Percentiles rank a stretch among this genome's conserved stretches.
These are phyloP conservation scores for Drosophila nigritarsus DNA, from an alignment of 2,888 invertebrate species.

Conservation along the genomic window DNA sequence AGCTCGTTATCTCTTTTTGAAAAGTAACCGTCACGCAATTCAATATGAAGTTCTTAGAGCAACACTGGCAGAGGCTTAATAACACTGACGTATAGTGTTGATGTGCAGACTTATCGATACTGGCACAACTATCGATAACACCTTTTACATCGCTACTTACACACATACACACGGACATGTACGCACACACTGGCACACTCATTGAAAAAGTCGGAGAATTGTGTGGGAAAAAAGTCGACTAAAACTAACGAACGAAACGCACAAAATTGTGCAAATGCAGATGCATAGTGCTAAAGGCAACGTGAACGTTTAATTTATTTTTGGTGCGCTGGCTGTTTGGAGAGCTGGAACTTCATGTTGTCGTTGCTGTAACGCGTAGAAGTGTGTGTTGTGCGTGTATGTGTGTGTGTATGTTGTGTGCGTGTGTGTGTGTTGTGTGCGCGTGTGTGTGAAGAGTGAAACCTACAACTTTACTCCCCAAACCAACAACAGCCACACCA, in stretches of 20 bases:
- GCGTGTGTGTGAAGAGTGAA: slow-evolving; percentile 70
- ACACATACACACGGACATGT: slow-evolving; percentile 42
- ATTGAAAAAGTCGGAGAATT: slow-evolving; percentile 75
- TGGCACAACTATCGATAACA: slow-evolving; percentile 25
- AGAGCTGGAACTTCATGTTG: slow-evolving; percentile 53
- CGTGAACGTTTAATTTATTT: slow-evolving; percentile 55
- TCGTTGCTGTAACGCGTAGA: slow-evolving; percentile 53
- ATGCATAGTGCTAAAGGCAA: slow-evolving; percentile 52
- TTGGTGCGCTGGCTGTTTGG: slow-evolving; percentile 53
- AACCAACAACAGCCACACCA: slow-evolving; percentile 66
- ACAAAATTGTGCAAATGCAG: slow-evolving; percentile 64
- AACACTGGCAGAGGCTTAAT: slow-evolving; percentile 12
- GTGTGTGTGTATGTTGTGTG: slow-evolving; percentile 18
- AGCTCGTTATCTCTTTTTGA: slow-evolving; percentile 25
- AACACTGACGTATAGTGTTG: slow-evolving; percentile 27
- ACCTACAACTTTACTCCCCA: slow-evolving; percentile 75
- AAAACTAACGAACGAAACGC: slow-evolving; percentile 57
- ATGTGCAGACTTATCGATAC: slow-evolving; percentile 21
- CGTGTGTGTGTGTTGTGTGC: slow-evolving; percentile 49
- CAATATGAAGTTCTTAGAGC: background rate
- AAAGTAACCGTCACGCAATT: slow-evolving; percentile 37
- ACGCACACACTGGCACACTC: slow-evolving; percentile 63
- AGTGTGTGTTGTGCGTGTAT: slow-evolving; percentile 35
- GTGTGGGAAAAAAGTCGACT: slow-evolving; percentile 63
- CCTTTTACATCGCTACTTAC: slow-evolving; percentile 43